Percentiles rank a stretch among this genome's conserved stretches.
phyloP scores from a whole-genome alignment of 1,140 invertebrate genomes.

The Lamellibrachia luymesi region DNA sequence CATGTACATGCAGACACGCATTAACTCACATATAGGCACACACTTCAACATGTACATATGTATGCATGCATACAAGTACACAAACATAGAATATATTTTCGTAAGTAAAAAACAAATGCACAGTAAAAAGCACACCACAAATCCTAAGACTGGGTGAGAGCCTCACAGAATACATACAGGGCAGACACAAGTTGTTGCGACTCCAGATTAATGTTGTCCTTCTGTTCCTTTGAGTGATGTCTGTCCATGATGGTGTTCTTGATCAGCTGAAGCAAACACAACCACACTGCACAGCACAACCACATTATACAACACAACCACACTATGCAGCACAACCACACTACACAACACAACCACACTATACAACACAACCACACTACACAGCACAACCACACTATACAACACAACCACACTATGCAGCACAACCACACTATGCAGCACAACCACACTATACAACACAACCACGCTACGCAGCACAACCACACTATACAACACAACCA shows the following conservation, averaged over 20 bases:
- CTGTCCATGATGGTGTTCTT: slow-evolving; percentile 22
- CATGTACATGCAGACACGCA: background rate
- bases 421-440: no score
- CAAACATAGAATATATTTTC: background rate
- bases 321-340: no score
- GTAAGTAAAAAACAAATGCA: background rate
- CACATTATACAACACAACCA: no score
- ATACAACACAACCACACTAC: no score
- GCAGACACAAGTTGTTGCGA: slow-evolving; percentile 7
- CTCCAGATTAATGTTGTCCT: slow-evolving; percentile 17
- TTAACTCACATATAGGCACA: background rate
- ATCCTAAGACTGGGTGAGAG: background rate
- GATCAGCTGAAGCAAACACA: background rate
- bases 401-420: no score
- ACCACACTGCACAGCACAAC: no score
- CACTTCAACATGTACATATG: background rate
- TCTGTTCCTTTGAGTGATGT: slow-evolving; percentile 13
- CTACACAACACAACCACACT: no score
- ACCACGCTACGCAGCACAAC: no score
- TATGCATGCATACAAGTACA: no score
- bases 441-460: no score
- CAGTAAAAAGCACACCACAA: background rate
- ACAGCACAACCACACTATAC: no score
- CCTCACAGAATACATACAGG: slow-evolving; percentile 13
- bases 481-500: no score